These are phyloP conservation scores for Danaus chrysippus DNA, from an alignment of 2,888 invertebrate genomes.

Conservation along the genomic window DNA sequence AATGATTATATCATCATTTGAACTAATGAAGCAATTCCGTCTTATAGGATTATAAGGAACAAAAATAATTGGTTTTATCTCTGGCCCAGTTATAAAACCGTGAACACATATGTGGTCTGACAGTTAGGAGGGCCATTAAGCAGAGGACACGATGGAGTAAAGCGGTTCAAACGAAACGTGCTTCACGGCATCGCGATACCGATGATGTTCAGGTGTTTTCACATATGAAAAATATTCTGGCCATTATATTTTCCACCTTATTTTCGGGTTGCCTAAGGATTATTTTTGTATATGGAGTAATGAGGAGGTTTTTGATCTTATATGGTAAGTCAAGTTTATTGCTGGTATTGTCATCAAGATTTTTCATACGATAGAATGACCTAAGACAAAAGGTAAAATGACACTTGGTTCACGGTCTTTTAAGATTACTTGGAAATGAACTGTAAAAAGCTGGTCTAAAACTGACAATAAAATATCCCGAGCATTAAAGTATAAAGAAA, in stretches of 20 bases:
- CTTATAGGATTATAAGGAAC: conserved; percentile 4
- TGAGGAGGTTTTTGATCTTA: conserved; percentile 16
- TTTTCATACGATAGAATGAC: conserved; percentile 42
- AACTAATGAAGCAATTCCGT: not conserved
- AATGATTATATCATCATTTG: conserved; percentile 1
- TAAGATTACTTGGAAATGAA: conserved; percentile 45
- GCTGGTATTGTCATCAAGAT: conserved; percentile 67
- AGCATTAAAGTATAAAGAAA: not conserved
- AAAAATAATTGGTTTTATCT: conserved; percentile 26
- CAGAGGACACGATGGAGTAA: conserved; percentile 57
- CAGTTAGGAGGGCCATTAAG: conserved; percentile 65
- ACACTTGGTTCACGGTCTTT: conserved; percentile 49
- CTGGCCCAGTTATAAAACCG: conserved; percentile 48
- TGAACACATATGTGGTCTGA: conserved; percentile 60
- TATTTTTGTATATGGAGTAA: conserved; percentile 1
- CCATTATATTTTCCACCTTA: conserved; percentile 33
- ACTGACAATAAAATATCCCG: conserved; percentile 10
- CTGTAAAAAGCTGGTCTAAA: conserved; percentile 12
- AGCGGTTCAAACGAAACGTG: conserved; percentile 63
- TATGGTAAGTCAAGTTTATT: conserved; percentile 46
- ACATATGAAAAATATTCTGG: conserved; percentile 46
- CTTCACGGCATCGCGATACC: conserved; percentile 67
- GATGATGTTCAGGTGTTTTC: conserved; percentile 55
- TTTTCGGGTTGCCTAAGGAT: not conserved
- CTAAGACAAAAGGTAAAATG: conserved; percentile 55